These are phyloP conservation scores for Polyodon spathula DNA, from an alignment of 2,113 vertebrate genomes.

Conservation along the genomic window DNA sequence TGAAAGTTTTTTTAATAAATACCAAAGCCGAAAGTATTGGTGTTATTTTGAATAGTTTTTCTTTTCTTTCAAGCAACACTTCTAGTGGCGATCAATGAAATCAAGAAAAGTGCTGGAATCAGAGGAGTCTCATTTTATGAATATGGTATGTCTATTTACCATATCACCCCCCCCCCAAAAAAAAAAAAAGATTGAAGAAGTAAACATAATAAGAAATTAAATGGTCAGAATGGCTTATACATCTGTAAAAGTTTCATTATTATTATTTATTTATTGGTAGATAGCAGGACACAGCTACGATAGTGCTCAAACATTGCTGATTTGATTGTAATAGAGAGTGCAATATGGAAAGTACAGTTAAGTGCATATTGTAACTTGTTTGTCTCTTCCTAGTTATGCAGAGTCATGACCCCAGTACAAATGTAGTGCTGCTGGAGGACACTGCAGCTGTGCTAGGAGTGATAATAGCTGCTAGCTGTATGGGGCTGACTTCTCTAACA, in stretches of 20 bases:
- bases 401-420: constrained; percentile 91
- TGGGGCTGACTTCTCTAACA: constrained; percentile 93
- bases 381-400: constrained; percentile 69
- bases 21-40: too few relatives aligned
- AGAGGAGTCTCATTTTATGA: constrained; percentile 83
- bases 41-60: constrained; percentile 2
- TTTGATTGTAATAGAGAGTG: too few relatives aligned
- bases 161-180: too few relatives aligned
- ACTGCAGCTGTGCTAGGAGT: constrained; percentile 90
- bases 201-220: too few relatives aligned
- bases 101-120: constrained; percentile 74
- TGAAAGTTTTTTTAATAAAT: neutral
- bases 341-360: too few relatives aligned
- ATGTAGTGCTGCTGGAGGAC: constrained; percentile 91
- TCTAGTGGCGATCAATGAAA: constrained; percentile 90
- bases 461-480: constrained; percentile 76
- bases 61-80: constrained; percentile 74
- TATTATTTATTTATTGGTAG: too few relatives aligned
- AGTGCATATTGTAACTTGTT: neutral
- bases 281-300: too few relatives aligned
- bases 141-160: constrained; percentile 75
- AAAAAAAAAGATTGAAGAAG: too few relatives aligned
- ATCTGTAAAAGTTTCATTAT: too few relatives aligned
- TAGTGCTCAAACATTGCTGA: too few relatives aligned
- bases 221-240: too few relatives aligned